phyloP scores from a whole-genome alignment of 2,797 vertebrate genomes.

The Rallus crepitans region DNA sequence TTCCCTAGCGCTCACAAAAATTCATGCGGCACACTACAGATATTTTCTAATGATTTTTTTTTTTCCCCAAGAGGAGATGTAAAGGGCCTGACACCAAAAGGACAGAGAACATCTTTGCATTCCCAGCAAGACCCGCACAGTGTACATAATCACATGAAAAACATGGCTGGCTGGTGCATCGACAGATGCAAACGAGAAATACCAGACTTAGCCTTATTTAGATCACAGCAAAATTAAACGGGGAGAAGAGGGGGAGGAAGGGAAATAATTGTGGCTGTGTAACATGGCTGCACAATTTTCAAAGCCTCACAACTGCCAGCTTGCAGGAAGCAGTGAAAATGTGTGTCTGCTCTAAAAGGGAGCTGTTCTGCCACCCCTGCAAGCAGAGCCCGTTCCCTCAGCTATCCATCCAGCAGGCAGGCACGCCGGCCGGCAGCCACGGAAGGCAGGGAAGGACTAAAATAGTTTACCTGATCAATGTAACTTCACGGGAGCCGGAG shows the following conservation, averaged over 20 bases:
- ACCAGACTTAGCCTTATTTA: slow-evolving; percentile 58
- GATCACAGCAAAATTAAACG: slow-evolving; percentile 37
- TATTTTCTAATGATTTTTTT: not conserved
- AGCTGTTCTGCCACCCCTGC: slow-evolving; percentile 44
- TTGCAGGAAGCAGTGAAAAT: slow-evolving; percentile 34
- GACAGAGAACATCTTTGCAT: slow-evolving; percentile 49
- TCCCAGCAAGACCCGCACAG: slow-evolving; percentile 44
- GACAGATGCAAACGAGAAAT: slow-evolving; percentile 63
- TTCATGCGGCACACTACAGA: not conserved
- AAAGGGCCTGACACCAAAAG: slow-evolving; percentile 54
- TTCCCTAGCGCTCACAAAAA: not conserved
- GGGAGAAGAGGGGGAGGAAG: slow-evolving; percentile 27
- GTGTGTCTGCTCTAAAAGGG: slow-evolving; percentile 38
- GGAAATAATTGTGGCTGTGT: slow-evolving; percentile 48
- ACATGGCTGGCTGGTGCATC: slow-evolving; percentile 81
- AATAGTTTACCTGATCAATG: slow-evolving; percentile 65
- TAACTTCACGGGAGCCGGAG: slow-evolving; percentile 68
- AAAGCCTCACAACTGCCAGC: slow-evolving; percentile 22
- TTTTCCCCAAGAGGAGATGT: slow-evolving; percentile 4
- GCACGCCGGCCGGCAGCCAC: slow-evolving; percentile 19
- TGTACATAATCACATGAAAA: slow-evolving; percentile 71
- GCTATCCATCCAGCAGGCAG: not conserved
- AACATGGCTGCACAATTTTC: slow-evolving; percentile 69
- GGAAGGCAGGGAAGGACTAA: not conserved
- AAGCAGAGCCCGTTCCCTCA: not conserved